These are phyloP conservation scores for Phalangium opilio DNA, from an alignment of 2,888 invertebrate genomes.

Conservation along the genomic window DNA sequence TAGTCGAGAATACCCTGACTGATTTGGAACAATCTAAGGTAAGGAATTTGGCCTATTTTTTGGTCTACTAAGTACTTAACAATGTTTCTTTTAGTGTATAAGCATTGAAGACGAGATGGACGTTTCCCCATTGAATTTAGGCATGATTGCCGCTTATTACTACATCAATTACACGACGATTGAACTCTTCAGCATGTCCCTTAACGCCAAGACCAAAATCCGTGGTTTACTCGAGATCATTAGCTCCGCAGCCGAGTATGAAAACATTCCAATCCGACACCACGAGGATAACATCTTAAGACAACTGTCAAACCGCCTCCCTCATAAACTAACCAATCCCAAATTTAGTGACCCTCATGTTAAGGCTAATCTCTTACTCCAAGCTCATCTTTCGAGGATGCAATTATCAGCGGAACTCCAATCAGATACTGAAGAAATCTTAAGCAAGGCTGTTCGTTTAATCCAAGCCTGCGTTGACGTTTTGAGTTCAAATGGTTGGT, in stretches of 20 bases:
- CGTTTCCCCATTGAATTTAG: constrained; percentile 85
- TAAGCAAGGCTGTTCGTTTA: constrained; percentile 44
- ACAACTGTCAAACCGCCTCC: constrained; percentile 38
- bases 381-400: constrained; percentile 86
- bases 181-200: constrained; percentile 89
- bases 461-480: constrained; percentile 75
- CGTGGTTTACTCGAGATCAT: constrained; percentile 94
- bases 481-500: constrained; percentile 88
- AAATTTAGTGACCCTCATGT: constrained; percentile 93
- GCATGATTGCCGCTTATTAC: constrained; percentile 99
- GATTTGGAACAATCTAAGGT: constrained; percentile 85
- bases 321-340: constrained; percentile 51
- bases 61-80: too few species aligned
- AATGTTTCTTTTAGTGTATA: constrained; percentile 50
- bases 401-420: constrained; percentile 92
- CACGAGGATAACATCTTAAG: constrained; percentile 76
- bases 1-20: constrained; percentile 86
- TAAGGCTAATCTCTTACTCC: constrained; percentile 85
- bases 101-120: constrained; percentile 97
- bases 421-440: constrained; percentile 80
- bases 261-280: constrained; percentile 82
- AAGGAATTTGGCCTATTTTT: constrained; percentile 6
- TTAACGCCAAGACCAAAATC: constrained; percentile 94
- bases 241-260: constrained; percentile 92
- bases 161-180: constrained; percentile 99